Evolutionary conservation across 2,113 vertebrate species (phyloP).

Genomic region (Aegithalos caudatus): DNA sequence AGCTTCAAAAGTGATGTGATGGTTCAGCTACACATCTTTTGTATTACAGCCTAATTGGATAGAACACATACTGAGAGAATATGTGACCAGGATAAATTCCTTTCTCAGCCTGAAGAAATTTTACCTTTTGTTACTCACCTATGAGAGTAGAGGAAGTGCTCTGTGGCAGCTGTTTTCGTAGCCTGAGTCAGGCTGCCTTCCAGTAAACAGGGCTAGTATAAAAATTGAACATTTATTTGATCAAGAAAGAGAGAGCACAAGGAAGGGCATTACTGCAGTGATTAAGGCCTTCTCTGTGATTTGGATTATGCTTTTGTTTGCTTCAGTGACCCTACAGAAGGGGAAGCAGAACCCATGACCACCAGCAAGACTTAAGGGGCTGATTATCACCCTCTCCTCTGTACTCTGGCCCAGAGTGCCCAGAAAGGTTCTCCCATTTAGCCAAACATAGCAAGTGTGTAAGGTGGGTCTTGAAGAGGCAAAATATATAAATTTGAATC

Average conservation of each 20-base stretch:
- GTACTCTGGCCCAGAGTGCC: too few relatives aligned
- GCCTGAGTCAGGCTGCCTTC: background rate
- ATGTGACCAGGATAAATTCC: background rate
- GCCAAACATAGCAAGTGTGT: background rate
- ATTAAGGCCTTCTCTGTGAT: background rate
- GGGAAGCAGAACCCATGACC: background rate
- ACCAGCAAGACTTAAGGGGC: background rate
- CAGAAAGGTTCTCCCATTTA: background rate
- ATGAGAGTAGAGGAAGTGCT: accelerated
- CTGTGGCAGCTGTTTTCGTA: background rate
- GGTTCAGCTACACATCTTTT: background rate
- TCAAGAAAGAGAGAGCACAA: background rate
- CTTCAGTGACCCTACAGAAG: background rate
- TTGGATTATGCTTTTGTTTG: background rate
- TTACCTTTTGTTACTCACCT: background rate
- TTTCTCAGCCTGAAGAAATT: background rate
- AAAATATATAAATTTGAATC: background rate
- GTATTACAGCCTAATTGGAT: background rate
- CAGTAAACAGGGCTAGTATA: background rate
- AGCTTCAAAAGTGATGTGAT: background rate
- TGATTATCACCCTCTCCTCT: background rate
- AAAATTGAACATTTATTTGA: background rate
- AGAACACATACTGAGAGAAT: background rate
- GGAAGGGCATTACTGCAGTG: background rate
- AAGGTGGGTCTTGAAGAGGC: background rate